These are phyloP conservation scores for Hofmannophila pseudospretella DNA, from an alignment of 2,888 invertebrate species.

Conservation along the genomic window DNA sequence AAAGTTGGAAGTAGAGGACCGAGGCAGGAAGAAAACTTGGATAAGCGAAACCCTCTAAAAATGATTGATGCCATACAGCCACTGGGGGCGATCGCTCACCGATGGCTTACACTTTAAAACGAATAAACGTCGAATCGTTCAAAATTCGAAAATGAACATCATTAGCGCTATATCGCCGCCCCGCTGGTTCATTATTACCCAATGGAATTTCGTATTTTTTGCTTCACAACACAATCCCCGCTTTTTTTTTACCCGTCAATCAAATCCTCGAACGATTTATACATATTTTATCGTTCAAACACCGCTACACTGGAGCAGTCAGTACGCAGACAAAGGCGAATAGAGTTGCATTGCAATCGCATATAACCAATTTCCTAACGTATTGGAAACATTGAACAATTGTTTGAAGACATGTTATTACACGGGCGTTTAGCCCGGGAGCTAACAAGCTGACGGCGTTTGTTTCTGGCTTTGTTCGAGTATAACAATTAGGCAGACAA, in stretches of 20 bases:
- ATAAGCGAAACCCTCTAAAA: slow-evolving; percentile 78
- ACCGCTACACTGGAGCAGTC: slow-evolving; percentile 17
- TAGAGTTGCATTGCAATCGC: slow-evolving; percentile 42
- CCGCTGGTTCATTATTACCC: slow-evolving; percentile 56
- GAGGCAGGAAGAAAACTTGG: slow-evolving; percentile 72
- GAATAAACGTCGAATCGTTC: slow-evolving; percentile 71
- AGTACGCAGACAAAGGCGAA: slow-evolving; percentile 38
- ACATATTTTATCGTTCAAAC: slow-evolving; percentile 25
- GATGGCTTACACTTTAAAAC: slow-evolving; percentile 58
- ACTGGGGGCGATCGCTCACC: slow-evolving; percentile 48
- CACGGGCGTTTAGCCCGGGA: slow-evolving; percentile 61
- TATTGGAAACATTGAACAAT: slow-evolving; percentile 63
- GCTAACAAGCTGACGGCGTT: slow-evolving; percentile 59
- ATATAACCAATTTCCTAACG: slow-evolving; percentile 67
- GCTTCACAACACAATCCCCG: slow-evolving; percentile 17
- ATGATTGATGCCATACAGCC: slow-evolving; percentile 72
- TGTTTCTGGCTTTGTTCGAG: slow-evolving; percentile 70
- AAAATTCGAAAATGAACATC: slow-evolving; percentile 70
- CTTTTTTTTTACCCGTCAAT: slow-evolving; percentile 45
- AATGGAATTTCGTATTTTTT: slow-evolving; percentile 47
- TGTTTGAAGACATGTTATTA: slow-evolving; percentile 73
- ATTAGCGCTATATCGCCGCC: slow-evolving; percentile 64
- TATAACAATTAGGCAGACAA: slow-evolving; percentile 71
- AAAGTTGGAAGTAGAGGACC: slow-evolving; percentile 64
- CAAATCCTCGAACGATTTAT: slow-evolving; percentile 17